Conservation (phyloP, 2,797 vertebrate species). For the Danio kyathit region DNA sequence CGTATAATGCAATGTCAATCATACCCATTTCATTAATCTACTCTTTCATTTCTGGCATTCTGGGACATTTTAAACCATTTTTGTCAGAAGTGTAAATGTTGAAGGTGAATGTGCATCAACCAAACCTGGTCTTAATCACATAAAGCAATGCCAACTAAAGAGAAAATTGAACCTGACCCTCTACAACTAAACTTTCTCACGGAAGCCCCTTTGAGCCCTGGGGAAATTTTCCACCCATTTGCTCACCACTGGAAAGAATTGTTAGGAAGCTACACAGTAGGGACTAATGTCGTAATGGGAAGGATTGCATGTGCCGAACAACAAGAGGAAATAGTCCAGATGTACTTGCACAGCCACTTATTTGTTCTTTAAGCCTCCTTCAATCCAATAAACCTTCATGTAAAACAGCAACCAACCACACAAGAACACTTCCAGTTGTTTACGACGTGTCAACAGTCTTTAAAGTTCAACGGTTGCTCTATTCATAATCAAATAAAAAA, state of each 20-base stretch:
- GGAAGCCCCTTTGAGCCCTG: conserved; percentile 11
- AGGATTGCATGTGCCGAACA: conserved; percentile 1
- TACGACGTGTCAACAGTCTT: not conserved
- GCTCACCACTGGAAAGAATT: conserved; percentile 22
- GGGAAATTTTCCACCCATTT: conserved; percentile 42
- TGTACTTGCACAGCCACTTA: not conserved
- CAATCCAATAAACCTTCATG: conserved; percentile 5
- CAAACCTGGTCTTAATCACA: not conserved
- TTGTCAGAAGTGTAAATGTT: no score
- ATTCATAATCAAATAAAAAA: conserved; percentile 17
- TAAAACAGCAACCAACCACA: conserved; percentile 3
- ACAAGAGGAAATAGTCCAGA: conserved; percentile 11
- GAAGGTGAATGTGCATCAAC: no score
- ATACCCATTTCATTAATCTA: no score
- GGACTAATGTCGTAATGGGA: conserved; percentile 9
- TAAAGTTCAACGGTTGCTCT: not conserved
- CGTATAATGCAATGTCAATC: no score
- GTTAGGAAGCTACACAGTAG: not conserved
- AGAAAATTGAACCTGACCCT: not conserved
- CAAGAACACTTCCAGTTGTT: not conserved
- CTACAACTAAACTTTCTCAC: conserved; percentile 1
- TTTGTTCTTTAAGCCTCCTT: conserved; percentile 22
- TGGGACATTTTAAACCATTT: no score
- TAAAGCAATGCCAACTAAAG: not conserved
- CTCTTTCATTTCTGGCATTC: no score